Evolutionary conservation across 1,140 invertebrate species (phyloP), one percentile per base, ranked within the genome.

Genomic region (Drosophila dunni): DNA sequence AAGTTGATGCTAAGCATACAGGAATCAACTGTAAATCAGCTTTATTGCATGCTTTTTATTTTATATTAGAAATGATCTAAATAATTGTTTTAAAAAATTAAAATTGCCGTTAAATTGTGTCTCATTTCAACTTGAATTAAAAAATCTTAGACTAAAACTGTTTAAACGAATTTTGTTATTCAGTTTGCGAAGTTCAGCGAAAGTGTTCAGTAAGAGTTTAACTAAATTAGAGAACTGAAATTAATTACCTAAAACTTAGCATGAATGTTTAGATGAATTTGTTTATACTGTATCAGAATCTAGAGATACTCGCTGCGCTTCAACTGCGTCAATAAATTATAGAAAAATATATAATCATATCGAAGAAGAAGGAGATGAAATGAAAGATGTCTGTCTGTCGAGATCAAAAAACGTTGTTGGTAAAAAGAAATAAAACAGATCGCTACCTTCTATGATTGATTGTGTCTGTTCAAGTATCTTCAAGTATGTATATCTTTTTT

Each of bases 371-470:
- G 34, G 10, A 29, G 24, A 24, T 2, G 24, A 24, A 29, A 6
- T 29, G n/a, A 29, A 46, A 36, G 15, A 33, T 60, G 42, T 34
- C 24, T 45, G 4, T 46, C 17, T 48, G 7, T 40, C 9, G 13
- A 64, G 50, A 64, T 64, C 62, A 60, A 60, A 60, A 51, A 67
- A 45, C 33, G 29, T 60, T 67, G 34, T 60, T 50, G 54, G 34
- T 29, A 29, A 29, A 29, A 29, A 29, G 24, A 29, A 29, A 29
- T 29, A 50, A 68, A 50, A 51, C 56, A 51, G 42, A 62, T 48
- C 15, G 9, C 15, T n/a, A 68, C 33, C 33, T 48, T 33, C n/a
- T 50, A 34, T 68, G 65, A 68, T 68, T 58, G 65, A 68, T 60
- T 40, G 45, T 29, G 33, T 3, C 33, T 57, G 60, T 17, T 53